Evolutionary conservation across 2,113 vertebrate genomes (phyloP), one percentile per base, ranked within the genome.

Genomic region (Phoxinus phoxinus): DNA sequence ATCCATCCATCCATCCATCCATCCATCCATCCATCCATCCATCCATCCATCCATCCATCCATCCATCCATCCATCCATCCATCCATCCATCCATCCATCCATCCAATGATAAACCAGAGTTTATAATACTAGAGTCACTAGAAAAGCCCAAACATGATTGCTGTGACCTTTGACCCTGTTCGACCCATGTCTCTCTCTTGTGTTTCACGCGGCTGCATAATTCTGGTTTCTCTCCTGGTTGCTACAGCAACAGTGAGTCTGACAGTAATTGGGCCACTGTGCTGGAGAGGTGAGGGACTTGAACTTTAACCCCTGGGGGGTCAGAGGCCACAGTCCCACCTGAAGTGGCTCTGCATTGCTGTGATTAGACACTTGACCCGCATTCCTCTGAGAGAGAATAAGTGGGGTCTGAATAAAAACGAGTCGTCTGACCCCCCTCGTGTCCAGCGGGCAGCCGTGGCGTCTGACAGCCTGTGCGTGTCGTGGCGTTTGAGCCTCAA

Each of bases 281-380:
- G 30, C 72, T 21, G 63, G 56, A 81, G 71, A 74, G 75, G 56
- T 72, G 46, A 84, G 48, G 25, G 27, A 75, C 44, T 23, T 86
- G 48, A 69, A 27, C 82, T 84, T 75, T 84, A 44, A 84, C 67
- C 85, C 81, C 46, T 44, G 4, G 41, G 51, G 51, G 85, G 69
- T 88, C 67, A 75, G 69, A 72, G 30, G 67, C 25, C 85, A 51
- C 51, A 84, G 46, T 86, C 77, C 76, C 58, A 81, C 35, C 46
- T 77, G 59, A 59, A 67, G 69, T 67, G 61, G 19, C 65, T 85
- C 63, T 59, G 79, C 63, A 53, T 82, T 56, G n/a, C 61, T 46
- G 46, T 85, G 84, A 79, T 86, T 88, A 83, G 67, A 87, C 37
- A 87, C 81, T 84, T 86, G 85, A 88, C 81, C 81, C 12, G 9